Percentiles rank a stretch among this genome's conserved stretches.
phyloP scores from a whole-genome alignment of 2,797 vertebrate genomes.

The Cossypha polioptera region DNA sequence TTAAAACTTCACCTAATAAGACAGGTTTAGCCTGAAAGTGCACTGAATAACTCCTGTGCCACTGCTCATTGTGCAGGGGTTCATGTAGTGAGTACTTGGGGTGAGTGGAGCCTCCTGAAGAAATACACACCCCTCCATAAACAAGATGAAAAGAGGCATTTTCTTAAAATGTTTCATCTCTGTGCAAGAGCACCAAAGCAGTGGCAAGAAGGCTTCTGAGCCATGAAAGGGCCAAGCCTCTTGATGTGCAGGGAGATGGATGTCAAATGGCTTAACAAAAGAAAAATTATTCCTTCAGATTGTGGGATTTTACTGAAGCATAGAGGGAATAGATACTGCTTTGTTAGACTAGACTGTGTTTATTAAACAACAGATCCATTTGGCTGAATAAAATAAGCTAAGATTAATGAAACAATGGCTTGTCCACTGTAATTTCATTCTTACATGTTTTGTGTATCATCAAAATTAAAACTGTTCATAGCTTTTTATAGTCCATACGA shows the following conservation, averaged over 20 bases:
- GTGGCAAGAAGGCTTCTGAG: neutral
- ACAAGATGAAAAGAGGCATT: neutral
- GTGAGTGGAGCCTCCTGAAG: neutral
- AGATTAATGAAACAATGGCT: neutral
- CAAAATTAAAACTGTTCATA: neutral
- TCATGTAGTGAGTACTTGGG: neutral
- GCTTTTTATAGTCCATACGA: neutral
- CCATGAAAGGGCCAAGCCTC: neutral
- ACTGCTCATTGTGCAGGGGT: neutral
- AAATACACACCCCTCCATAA: neutral
- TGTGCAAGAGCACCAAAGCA: neutral
- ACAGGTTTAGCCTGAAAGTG: neutral
- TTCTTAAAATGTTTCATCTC: neutral
- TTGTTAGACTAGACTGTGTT: neutral
- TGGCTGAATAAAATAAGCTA: neutral
- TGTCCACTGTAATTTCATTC: neutral
- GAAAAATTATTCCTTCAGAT: neutral
- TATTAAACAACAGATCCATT: neutral
- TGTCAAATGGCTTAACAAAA: neutral
- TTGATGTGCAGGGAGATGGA: neutral
- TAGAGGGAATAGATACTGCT: neutral
- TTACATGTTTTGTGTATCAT: neutral
- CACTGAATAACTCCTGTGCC: neutral
- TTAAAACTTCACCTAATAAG: neutral
- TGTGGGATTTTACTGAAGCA: neutral